Percentiles rank a stretch among this genome's conserved stretches.
Conservation (phyloP, 2,888 invertebrate genomes). For the Philonicus albiceps region DNA sequence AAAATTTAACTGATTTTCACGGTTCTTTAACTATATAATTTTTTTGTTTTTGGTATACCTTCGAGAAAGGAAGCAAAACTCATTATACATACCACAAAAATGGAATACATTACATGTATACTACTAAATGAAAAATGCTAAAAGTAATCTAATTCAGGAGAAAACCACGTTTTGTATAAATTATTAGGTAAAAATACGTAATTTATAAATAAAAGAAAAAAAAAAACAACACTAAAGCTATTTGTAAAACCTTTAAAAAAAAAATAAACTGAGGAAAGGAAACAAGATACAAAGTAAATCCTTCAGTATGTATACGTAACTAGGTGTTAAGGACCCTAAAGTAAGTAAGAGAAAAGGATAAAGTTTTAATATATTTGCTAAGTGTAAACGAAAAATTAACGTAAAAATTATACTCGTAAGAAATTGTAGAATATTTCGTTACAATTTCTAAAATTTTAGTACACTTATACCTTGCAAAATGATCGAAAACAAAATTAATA, state of each 20-base stretch:
- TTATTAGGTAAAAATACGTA: conserved; percentile 30
- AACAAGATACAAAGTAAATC: conserved; percentile 51
- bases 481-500: background rate
- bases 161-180: conserved; percentile 30
- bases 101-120: conserved; percentile 53
- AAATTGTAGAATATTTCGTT: background rate
- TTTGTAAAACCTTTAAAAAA: conserved; percentile 20
- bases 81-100: conserved; percentile 42
- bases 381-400: conserved; percentile 25
- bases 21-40: background rate
- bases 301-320: conserved; percentile 63
- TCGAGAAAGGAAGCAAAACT: conserved; percentile 47
- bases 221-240: conserved; percentile 5
- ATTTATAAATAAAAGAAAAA: conserved; percentile 1
- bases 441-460: conserved; percentile 3
- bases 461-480: conserved; percentile 13
- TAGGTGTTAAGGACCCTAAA: conserved; percentile 24
- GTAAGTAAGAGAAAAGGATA: conserved; percentile 17
- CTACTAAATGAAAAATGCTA: conserved; percentile 47
- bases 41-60: conserved; percentile 8
- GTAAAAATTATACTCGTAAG: background rate
- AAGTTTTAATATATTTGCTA: conserved; percentile 41
- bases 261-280: conserved; percentile 13
- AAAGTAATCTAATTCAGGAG: conserved; percentile 39
- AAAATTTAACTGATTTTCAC: background rate